These are phyloP conservation scores for Drosophila kuntzei DNA, from an alignment of 2,888 invertebrate species.

Conservation along the genomic window DNA sequence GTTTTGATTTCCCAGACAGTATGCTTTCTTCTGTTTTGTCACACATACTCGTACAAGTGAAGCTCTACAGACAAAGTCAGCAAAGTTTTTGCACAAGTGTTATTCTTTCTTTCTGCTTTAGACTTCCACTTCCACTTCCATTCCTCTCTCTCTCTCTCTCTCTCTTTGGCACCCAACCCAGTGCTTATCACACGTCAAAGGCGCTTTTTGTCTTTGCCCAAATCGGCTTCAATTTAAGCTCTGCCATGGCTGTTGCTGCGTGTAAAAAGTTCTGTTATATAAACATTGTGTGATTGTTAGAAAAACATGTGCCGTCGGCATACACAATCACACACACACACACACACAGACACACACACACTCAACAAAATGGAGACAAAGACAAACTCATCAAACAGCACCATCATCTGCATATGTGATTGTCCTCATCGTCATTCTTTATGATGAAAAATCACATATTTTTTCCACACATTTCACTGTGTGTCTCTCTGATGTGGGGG, in stretches of 20 bases:
- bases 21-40: constrained; percentile 76
- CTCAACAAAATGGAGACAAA: constrained; percentile 27
- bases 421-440: constrained; percentile 52
- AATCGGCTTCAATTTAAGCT: constrained; percentile 77
- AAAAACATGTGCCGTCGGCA: constrained; percentile 75
- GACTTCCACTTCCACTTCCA: not conserved
- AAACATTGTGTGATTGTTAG: constrained; percentile 81
- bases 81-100: constrained; percentile 71
- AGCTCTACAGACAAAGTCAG: constrained; percentile 52
- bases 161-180: constrained; percentile 2
- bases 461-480: constrained; percentile 53
- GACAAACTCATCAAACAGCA: constrained; percentile 76
- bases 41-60: constrained; percentile 25
- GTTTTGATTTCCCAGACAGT: constrained; percentile 62
- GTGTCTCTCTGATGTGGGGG: constrained; percentile 22
- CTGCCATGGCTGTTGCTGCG: constrained; percentile 37
- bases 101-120: constrained; percentile 48
- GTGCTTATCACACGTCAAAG: constrained; percentile 79
- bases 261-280: constrained; percentile 80
- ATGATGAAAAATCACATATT: constrained; percentile 74
- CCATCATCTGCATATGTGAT: constrained; percentile 79
- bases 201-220: constrained; percentile 80
- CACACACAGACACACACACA: constrained; percentile 14
- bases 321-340: constrained; percentile 10
- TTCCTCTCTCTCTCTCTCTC: not conserved